A percentile compares a stretch with the other conserved stretches of the same genome.
Conservation (phyloP, 2,113 vertebrate genomes). For the Pelecanoides urinatrix region DNA sequence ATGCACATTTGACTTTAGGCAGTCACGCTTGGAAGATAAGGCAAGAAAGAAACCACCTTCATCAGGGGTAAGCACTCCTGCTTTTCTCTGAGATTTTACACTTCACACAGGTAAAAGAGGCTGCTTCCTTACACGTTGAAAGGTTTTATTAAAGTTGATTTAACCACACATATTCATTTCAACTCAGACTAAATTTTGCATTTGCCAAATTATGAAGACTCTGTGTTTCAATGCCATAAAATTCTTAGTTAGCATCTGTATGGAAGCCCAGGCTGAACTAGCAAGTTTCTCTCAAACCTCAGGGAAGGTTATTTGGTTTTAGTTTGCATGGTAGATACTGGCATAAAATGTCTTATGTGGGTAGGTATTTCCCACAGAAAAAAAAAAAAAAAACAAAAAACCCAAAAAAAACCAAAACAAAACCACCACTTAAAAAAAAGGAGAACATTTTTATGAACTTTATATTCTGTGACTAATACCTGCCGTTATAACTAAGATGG, state of each 20-base stretch:
- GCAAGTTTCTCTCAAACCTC: not conserved
- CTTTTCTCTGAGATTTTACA: not conserved
- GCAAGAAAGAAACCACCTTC: not conserved
- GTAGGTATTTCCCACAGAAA: not conserved
- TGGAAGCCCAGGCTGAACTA: not conserved
- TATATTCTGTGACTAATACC: not conserved
- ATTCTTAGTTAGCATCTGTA: not conserved
- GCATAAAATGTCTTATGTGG: not conserved
- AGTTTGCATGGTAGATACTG: not conserved
- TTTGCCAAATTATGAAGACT: not conserved
- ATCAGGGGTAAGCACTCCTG: not conserved
- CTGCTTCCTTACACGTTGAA: not conserved
- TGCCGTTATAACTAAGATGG: not conserved
- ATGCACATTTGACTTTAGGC: not conserved
- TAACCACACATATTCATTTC: not conserved
- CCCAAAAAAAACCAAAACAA: not conserved
- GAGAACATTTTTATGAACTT: not conserved
- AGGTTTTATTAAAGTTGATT: not conserved
- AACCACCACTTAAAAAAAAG: not conserved
- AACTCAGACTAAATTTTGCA: not conserved
- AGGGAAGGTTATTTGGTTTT: not conserved
- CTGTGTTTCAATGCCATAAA: not conserved
- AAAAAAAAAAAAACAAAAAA: not conserved
- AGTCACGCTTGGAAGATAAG: not conserved
- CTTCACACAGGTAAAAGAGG: not conserved